Conservation (phyloP, 2,113 vertebrate genomes). For the Hydrolagus affinis region DNA sequence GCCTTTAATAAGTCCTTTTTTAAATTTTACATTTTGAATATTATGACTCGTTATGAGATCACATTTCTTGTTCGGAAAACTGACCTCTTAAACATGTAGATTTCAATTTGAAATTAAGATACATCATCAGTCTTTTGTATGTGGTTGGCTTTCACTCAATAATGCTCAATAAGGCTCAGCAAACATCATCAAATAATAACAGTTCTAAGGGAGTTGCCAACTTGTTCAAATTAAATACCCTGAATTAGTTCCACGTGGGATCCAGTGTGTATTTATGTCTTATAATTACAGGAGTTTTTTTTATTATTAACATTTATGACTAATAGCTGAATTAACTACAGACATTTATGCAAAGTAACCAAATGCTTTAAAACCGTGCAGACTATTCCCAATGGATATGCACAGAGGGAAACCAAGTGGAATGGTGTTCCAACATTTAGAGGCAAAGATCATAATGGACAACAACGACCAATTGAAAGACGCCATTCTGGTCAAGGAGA, state of each 20-base stretch:
- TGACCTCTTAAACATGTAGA: background rate
- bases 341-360: background rate
- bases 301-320: no score
- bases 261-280: no score
- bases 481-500: constrained; percentile 30
- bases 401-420: constrained; percentile 28
- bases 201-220: no score
- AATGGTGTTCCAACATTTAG: constrained; percentile 20
- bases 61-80: background rate
- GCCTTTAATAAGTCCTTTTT: background rate
- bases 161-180: no score
- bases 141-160: background rate
- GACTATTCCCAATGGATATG: constrained; percentile 27
- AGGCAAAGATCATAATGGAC: constrained; percentile 23
- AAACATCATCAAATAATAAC: no score
- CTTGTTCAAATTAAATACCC: no score
- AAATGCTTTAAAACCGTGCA: constrained; percentile 12
- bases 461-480: constrained; percentile 29
- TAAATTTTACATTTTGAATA: background rate
- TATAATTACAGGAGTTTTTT: no score
- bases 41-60: background rate
- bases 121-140: background rate
- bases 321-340: background rate
- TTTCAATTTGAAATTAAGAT: background rate
- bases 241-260: no score